Conservation (phyloP, 2,113 vertebrate species). For the Megatriorchis doriae region DNA sequence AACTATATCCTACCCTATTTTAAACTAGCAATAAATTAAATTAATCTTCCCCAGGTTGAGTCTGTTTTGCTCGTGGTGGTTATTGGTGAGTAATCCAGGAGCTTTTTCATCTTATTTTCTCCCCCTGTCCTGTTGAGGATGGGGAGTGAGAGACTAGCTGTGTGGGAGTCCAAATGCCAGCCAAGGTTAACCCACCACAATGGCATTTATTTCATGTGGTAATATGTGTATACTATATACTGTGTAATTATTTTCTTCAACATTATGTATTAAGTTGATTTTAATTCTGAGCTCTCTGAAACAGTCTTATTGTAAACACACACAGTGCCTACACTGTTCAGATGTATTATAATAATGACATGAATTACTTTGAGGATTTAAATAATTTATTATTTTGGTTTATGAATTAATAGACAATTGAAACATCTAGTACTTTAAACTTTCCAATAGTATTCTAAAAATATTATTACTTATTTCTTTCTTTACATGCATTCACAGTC, state of each 20-base stretch:
- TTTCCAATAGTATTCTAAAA: neutral
- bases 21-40: neutral
- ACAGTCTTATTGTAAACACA: neutral
- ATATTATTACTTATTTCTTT: neutral
- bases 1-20: neutral
- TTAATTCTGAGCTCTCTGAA: neutral
- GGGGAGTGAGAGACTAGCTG: neutral
- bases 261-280: neutral
- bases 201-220: fast-evolving
- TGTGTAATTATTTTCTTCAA: neutral
- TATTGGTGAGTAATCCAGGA: fast-evolving
- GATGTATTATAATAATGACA: neutral
- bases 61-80: neutral
- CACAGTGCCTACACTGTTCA: neutral
- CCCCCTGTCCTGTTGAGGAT: neutral
- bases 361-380: neutral
- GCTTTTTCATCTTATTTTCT: neutral
- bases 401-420: neutral
- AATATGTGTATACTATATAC: neutral
- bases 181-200: neutral
- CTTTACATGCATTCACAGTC: neutral
- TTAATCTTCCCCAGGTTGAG: neutral
- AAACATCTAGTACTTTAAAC: neutral
- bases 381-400: neutral
- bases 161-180: neutral